A percentile compares a stretch with the other conserved stretches of the same genome.
phyloP scores from a whole-genome alignment of 2,113 vertebrate genomes.

The Aegypius monachus region DNA sequence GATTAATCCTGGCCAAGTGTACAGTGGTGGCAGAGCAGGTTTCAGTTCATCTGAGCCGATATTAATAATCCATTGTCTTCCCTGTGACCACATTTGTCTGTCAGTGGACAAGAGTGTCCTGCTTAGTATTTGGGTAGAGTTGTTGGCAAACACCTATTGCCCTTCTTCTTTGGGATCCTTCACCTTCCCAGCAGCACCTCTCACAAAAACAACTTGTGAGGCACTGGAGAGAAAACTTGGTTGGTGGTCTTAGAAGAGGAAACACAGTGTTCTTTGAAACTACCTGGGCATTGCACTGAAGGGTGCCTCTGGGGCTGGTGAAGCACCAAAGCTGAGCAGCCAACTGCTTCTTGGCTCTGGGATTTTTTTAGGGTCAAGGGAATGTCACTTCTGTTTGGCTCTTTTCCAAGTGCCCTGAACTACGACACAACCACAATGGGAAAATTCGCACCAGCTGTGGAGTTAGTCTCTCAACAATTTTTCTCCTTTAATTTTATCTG shows the following conservation, averaged over 20 bases:
- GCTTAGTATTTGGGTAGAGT: neutral
- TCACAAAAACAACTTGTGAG: neutral
- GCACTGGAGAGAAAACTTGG: neutral
- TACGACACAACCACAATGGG: neutral
- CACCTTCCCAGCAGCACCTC: neutral
- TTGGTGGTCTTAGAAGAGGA: neutral
- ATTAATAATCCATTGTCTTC: neutral
- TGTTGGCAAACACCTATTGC: neutral
- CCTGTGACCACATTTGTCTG: neutral
- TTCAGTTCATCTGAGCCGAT: neutral
- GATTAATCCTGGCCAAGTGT: neutral
- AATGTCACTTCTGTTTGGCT: neutral
- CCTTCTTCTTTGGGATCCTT: neutral
- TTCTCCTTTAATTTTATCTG: neutral
- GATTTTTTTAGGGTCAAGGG: rapidly evolving
- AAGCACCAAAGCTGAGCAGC: neutral
- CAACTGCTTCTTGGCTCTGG: neutral
- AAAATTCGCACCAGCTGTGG: neutral
- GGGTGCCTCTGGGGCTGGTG: neutral
- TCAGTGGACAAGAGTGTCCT: neutral
- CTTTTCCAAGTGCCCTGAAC: neutral
- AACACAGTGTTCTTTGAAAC: neutral
- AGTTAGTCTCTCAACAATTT: neutral
- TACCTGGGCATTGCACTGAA: neutral
- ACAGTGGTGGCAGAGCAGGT: neutral